phyloP scores from a whole-genome alignment of 2,797 vertebrate species.

The Spizella passerina region DNA sequence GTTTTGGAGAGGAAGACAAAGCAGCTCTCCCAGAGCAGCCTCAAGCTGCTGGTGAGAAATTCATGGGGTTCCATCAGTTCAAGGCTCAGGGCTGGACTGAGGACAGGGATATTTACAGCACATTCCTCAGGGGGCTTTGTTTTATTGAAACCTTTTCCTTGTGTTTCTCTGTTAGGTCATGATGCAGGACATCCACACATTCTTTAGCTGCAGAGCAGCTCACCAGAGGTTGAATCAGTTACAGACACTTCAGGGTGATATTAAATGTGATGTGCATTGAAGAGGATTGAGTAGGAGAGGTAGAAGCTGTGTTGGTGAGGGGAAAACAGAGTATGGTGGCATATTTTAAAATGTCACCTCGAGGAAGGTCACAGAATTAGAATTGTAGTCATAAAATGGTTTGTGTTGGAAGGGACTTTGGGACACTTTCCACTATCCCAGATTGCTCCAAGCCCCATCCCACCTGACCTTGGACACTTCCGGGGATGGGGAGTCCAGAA shows the following conservation, averaged over 20 bases:
- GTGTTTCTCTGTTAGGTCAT: neutral
- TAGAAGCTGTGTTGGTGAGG: neutral
- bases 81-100: neutral
- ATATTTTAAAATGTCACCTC: neutral
- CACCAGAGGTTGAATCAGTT: neutral
- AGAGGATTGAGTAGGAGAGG: neutral
- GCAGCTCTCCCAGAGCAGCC: neutral
- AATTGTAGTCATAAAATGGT: neutral
- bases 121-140: neutral
- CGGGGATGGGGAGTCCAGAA: neutral
- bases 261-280: neutral
- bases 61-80: neutral
- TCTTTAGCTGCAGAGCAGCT: neutral
- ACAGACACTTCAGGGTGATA: neutral
- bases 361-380: neutral
- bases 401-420: neutral
- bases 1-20: neutral
- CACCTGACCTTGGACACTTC: neutral
- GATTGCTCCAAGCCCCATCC: neutral
- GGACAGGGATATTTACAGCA: neutral
- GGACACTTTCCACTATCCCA: neutral
- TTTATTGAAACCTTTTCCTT: neutral
- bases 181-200: neutral
- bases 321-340: neutral
- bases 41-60: neutral